Conservation (phyloP, 2,797 vertebrate species). For the Percopsis omiscomaycus region DNA sequence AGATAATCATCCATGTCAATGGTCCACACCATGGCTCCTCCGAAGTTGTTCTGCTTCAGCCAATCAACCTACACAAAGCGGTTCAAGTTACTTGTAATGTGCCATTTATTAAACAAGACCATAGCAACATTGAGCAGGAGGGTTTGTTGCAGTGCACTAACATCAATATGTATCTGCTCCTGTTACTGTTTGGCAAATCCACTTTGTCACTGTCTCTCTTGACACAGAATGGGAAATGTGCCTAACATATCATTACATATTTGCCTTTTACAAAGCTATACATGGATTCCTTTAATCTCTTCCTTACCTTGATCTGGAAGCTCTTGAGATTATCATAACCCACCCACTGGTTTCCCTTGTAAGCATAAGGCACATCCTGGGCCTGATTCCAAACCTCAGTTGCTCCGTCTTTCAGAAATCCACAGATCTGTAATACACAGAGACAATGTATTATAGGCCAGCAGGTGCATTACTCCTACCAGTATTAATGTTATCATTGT, state of each 20-base stretch:
- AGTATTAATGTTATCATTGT: not conserved
- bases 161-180: not conserved
- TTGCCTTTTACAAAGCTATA: conserved; percentile 25
- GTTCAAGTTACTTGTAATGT: not conserved
- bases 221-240: conserved; percentile 14
- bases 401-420: conserved; percentile 61
- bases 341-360: conserved; percentile 68
- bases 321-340: conserved; percentile 65
- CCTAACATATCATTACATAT: conserved; percentile 20
- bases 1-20: conserved; percentile 76
- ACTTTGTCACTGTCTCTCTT: conserved; percentile 9
- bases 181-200: not conserved
- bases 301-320: conserved; percentile 63
- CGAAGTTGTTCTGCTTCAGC: conserved; percentile 72
- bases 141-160: not conserved
- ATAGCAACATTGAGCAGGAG: not conserved
- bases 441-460: conserved; percentile 16
- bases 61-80: conserved; percentile 60
- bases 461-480: not conserved
- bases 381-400: conserved; percentile 59
- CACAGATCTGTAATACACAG: conserved; percentile 57
- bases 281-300: conserved; percentile 13
- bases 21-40: conserved; percentile 76
- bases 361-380: conserved; percentile 65
- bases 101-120: not conserved